Conservation (phyloP, 2,113 vertebrate genomes). For the Sapajus apella region DNA sequence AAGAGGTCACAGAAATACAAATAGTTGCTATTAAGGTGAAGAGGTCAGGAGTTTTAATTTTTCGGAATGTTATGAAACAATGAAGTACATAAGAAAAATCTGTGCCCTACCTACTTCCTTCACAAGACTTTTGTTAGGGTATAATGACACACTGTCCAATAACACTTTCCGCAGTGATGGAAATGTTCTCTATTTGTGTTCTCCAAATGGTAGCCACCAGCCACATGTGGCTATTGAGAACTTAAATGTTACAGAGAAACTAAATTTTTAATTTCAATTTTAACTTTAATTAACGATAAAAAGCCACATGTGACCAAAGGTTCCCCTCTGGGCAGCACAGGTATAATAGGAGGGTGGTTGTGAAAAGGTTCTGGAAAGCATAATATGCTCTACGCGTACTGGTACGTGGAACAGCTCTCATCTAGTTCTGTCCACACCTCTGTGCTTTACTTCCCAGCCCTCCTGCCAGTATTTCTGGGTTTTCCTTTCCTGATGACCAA, state of each 20-base stretch:
- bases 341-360: neutral
- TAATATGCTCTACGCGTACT: neutral
- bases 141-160: neutral
- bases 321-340: neutral
- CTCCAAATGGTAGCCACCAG: neutral
- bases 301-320: neutral
- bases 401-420: neutral
- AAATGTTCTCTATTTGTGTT: neutral
- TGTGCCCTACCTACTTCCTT: neutral
- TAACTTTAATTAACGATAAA: neutral
- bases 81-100: constrained; percentile 32
- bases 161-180: neutral
- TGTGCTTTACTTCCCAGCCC: neutral
- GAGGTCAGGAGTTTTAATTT: neutral
- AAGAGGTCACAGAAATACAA: neutral
- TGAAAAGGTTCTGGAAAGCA: neutral
- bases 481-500: constrained; percentile 6
- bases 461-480: neutral
- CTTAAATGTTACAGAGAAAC: neutral
- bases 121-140: neutral
- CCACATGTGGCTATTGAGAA: neutral
- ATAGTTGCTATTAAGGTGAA: neutral
- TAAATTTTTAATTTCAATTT: neutral
- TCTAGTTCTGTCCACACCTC: neutral
- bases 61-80: neutral